Base-by-base conservation (phyloP, 1,140 invertebrate species). In the Leptopilina clavipes region DNA sequence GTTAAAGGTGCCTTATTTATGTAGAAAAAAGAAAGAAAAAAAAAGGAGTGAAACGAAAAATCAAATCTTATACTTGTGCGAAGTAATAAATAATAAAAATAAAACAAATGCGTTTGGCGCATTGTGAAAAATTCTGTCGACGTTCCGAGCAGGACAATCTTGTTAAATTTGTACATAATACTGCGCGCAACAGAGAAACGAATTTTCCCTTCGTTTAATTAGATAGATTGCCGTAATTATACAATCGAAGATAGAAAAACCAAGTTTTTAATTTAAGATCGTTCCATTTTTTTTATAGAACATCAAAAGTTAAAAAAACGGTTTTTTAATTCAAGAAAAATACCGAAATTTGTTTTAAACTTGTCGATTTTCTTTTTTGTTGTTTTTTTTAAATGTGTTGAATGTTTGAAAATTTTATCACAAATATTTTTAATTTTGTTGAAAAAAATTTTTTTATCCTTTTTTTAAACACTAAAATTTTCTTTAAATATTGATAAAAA, bases 1-100 rank as follows among this genome's bases (percentile, higher is more conserved):
- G 89, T 90, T 88, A 86, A 90, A 88, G 90, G 89, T 91, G 90
- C 90, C 90, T 91, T 91, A 90, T 89, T 65, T 65, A 88, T 85
- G 83, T 87, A 87, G 84, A 84, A 81, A 83, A 83, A 76, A 79
- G 85, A 9, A 19, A 79, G 81, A 80, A 82, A 75, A 65, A 70
- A 78, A 79, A 80, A 78, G 81, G 8, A 40, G 25, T 31, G 25
- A 40, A 40, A 9, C 3, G 8, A 79, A 83, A 70, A 78, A 82
- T 80, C 82, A 82, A 84, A 79, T 80, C 79, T 80, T 79, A 74
- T 83, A 82, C 72, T 82, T 31, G 76, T 80, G 76, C 77, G 76
- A 74, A 79, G 81, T 75, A 73, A 70, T n/a, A n/a, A n/a, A n/a
- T n/a, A n/a, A n/a, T n/a, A n/a, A n/a, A n/a, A n/a, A n/a, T n/a